phyloP scores from a whole-genome alignment of 2,888 invertebrate species.

The Quadroppia sp. region DNA sequence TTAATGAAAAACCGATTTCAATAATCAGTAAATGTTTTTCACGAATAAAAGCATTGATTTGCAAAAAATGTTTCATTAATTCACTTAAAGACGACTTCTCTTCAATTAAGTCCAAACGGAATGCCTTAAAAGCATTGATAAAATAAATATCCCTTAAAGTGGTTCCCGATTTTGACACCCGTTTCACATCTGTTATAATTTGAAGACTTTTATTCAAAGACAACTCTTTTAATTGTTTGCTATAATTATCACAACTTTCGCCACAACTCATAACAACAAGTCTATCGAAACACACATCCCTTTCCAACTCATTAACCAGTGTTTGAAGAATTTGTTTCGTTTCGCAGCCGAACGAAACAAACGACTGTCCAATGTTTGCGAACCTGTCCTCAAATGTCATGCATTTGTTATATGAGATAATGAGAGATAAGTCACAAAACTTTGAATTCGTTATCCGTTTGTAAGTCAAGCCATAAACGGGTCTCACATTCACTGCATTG shows the following conservation, averaged over 20 bases:
- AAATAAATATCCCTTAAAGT: not conserved
- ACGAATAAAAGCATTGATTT: not conserved
- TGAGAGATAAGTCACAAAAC: slow-evolving; percentile 22
- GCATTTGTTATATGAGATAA: slow-evolving; percentile 7
- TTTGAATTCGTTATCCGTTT: slow-evolving; percentile 3
- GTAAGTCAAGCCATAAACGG: slow-evolving; percentile 1
- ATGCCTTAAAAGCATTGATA: slow-evolving; percentile 1
- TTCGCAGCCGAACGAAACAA: not conserved
- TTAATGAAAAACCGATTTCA: slow-evolving; percentile 12
- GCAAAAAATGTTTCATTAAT: not conserved
- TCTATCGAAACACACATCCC: not conserved
- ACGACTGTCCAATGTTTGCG: not conserved
- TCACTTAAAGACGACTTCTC: not conserved
- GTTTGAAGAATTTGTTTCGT: not conserved
- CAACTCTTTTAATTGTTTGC: not conserved
- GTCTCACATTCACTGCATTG: not conserved
- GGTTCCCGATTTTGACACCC: not conserved
- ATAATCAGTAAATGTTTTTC: slow-evolving; percentile 7
- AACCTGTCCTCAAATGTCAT: not conserved
- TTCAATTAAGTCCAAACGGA: slow-evolving; percentile 5
- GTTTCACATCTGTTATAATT: not conserved
- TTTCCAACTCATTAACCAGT: not conserved
- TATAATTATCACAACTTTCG: not conserved
- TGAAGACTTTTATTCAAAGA: not conserved
- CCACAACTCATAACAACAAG: not conserved